These are phyloP conservation scores for Isichthys henryi DNA, from an alignment of 2,113 vertebrate genomes.

Conservation along the genomic window DNA sequence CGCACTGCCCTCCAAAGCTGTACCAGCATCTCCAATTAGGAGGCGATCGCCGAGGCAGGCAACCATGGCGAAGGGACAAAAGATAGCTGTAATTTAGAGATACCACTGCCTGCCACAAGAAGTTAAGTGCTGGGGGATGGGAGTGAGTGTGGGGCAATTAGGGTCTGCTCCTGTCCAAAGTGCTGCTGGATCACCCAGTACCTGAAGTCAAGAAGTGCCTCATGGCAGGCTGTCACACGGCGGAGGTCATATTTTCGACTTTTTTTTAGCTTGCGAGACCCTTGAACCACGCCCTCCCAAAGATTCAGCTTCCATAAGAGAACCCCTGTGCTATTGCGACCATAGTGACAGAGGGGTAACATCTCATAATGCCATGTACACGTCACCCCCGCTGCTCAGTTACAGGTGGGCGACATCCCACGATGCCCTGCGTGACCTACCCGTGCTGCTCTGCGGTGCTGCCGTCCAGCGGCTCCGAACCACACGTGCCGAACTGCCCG, in stretches of 20 bases:
- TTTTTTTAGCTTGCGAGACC: neutral
- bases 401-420: neutral
- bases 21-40: neutral
- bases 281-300: neutral
- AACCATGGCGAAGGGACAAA: neutral
- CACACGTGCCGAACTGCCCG: slow-evolving; percentile 83
- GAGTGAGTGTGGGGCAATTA: neutral
- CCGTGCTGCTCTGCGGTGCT: slow-evolving; percentile 92
- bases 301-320: neutral
- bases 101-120: neutral
- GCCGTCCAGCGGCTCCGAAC: slow-evolving; percentile 82
- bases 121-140: neutral
- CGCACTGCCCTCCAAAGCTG: neutral
- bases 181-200: too few relatives aligned
- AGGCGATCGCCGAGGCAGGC: neutral
- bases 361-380: neutral
- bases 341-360: neutral
- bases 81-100: neutral
- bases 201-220: neutral
- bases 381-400: neutral
- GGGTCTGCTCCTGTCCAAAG: neutral
- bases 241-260: neutral
- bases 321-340: neutral
- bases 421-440: slow-evolving; percentile 49
- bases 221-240: neutral